Evolutionary conservation across 1,140 invertebrate genomes (phyloP), one percentile per base, ranked within the genome.

Genomic region (Goniozus legneri): DNA sequence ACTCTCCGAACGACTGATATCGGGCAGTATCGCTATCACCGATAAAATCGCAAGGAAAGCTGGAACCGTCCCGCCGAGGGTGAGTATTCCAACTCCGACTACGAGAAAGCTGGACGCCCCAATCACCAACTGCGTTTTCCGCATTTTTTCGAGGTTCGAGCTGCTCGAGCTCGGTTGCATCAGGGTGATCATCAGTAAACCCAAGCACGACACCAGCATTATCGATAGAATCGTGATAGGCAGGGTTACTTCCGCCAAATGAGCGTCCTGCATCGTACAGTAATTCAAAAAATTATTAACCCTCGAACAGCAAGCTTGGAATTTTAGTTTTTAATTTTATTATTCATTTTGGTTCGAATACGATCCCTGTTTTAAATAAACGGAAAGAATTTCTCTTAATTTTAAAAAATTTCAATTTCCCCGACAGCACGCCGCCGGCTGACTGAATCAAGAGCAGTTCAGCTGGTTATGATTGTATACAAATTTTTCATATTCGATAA

Each of bases 1-100:
- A 6, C 10, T 24, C 37, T 53, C 21, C 65, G 60, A 7, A 10
- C 55, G 50, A 1, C 41, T 60, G 22, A 65, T 62, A 27, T 62
- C 58, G 1, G 73, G 73, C 33, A 75, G 33, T 12, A 64, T 60
- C 0, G 71, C 69, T 10, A 73, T 65, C 44, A 69, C 61, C 19
- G 65, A 58, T 0, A 75, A 59, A 7, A 69, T 49, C 7, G 60
- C 52, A 7, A 58, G 52, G 41, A 75, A 75, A 10, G 67, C 39
- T 0, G 71, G 60, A 13, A 74, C 12, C 0, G 67, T 53, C 1
- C 60, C 62, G 12, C 44, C 56, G 4, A 74, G 41, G 8, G 53
- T 52, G 36, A 72, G 30, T 42, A 68, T 61, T 39, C 67, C 61
- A 16, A 65, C 13, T 12, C 73, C 70, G 6, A 76, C 8, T n/a